Evolutionary conservation across 1,140 invertebrate genomes (phyloP).

Genomic region (Trichonephila inaurata): DNA sequence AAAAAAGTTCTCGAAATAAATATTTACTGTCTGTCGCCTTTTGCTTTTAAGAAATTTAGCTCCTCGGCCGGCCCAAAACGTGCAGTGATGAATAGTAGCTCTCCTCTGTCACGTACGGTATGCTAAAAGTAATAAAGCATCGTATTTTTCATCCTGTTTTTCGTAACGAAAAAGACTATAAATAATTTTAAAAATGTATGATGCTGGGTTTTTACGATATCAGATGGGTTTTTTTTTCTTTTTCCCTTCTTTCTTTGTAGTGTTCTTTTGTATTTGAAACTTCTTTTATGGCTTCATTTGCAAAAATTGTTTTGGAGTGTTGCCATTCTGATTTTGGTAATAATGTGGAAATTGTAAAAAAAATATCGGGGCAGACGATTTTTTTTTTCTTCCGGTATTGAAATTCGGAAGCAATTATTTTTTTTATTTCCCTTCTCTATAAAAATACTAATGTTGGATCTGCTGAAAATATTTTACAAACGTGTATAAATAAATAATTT

Average conservation of each 20-base stretch:
- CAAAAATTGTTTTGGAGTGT: not conserved
- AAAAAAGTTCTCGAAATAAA: not conserved
- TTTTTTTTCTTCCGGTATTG: not conserved
- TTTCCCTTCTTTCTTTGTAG: not conserved
- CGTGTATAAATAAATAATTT: too few species aligned
- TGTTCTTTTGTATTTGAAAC: not conserved
- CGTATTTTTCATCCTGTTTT: not conserved
- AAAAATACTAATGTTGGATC: too few species aligned
- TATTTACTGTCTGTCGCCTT: conserved; percentile 17
- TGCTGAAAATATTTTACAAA: too few species aligned
- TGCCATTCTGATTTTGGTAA: not conserved
- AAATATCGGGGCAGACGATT: not conserved
- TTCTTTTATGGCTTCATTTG: not conserved
- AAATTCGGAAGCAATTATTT: not conserved
- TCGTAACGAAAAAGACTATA: conserved; percentile 8
- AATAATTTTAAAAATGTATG: not conserved
- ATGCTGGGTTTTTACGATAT: not conserved
- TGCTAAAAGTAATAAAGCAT: conserved; percentile 6
- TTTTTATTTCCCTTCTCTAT: too few species aligned
- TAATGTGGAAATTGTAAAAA: not conserved
- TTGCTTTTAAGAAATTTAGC: conserved; percentile 25
- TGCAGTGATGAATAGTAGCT: not conserved
- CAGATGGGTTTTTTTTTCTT: not conserved
- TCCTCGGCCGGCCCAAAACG: not conserved
- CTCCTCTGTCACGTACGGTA: not conserved